Base-by-base conservation (phyloP, 1,140 invertebrate species). In the Theocolax elegans region DNA sequence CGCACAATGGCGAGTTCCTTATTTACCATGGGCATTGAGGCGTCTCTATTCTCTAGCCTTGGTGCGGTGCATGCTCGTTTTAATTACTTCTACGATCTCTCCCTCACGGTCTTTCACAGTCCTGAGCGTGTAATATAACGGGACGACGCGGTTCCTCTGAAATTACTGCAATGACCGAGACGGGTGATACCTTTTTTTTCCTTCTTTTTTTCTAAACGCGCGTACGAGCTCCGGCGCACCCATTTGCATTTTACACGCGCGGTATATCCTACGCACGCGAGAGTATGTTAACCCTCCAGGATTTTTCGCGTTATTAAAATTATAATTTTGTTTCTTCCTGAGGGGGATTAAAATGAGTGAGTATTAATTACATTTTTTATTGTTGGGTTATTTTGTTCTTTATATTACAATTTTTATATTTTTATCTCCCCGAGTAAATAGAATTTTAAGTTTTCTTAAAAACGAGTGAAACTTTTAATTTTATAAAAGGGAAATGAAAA, bases 291-390 rank as follows among this genome's bases (percentile, higher is more conserved):
- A 13, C 31, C 4, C 46, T 12, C 10, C 21, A n/a, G 35, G 27
- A 44, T 53, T 42, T 53, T 29, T 35, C 23, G 21, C 31, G 1
- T 56, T 56, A 56, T 66, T 65, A 65, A 65, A 54, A 54, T 65
- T 54, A 25, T 17, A 27, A 51, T 31, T 59, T 62, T 31, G n/a
- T n/a, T n/a, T n/a, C n/a, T n/a, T 19, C 10, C 23, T 31, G 51
- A 4, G 15, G 3, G 23, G n/a, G 25, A 54, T 54, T 35, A 54
- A 31, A 31, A 29, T 10, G 48, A 51, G 21, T 7, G n/a, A 17
- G 44, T 19, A 9, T n/a, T n/a, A n/a, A n/a, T n/a, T n/a, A n/a
- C n/a, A n/a, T n/a, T n/a, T n/a, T n/a, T n/a, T n/a, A n/a, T n/a
- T n/a, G n/a, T n/a, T n/a, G n/a, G n/a, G n/a, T n/a, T n/a, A n/a